Conservation (phyloP, 2,888 invertebrate genomes). For the Athetis lepigone region DNA sequence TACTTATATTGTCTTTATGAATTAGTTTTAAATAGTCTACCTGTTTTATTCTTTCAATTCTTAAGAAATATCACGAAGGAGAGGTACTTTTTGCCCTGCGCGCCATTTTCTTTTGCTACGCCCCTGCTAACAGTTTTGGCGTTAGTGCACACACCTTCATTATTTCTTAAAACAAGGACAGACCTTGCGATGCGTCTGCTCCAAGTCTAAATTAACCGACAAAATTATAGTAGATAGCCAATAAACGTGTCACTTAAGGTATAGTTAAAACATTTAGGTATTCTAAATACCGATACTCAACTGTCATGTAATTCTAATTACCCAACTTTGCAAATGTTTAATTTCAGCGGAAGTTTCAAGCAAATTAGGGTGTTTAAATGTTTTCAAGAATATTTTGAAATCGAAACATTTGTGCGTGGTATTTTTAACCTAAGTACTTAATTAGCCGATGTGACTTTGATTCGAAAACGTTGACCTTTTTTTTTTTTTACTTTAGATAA, state of each 20-base stretch:
- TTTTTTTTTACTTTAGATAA: too few species aligned
- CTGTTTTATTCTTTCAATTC: too few species aligned
- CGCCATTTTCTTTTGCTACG: too few species aligned
- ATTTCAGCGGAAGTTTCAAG: slow-evolving; percentile 3
- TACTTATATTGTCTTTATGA: too few species aligned
- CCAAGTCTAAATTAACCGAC: not conserved
- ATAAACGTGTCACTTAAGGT: not conserved
- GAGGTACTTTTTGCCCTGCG: too few species aligned
- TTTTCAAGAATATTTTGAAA: not conserved
- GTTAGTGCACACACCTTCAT: too few species aligned
- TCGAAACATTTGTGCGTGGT: not conserved
- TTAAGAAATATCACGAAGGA: too few species aligned
- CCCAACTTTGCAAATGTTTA: not conserved
- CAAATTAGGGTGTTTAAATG: not conserved
- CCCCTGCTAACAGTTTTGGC: too few species aligned
- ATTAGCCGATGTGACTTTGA: slow-evolving; percentile 5
- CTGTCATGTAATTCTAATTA: not conserved
- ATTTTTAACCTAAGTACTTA: slow-evolving; percentile 14
- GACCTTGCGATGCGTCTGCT: too few species aligned
- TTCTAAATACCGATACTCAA: slow-evolving; percentile 2
- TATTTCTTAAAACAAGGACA: too few species aligned
- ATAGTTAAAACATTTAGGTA: slow-evolving; percentile 5
- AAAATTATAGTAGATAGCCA: not conserved
- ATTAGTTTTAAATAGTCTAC: too few species aligned
- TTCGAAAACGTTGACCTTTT: slow-evolving; percentile 27